These are phyloP conservation scores for Drosophila sulfurigaster DNA, from an alignment of 1,140 invertebrate species.

Conservation along the genomic window DNA sequence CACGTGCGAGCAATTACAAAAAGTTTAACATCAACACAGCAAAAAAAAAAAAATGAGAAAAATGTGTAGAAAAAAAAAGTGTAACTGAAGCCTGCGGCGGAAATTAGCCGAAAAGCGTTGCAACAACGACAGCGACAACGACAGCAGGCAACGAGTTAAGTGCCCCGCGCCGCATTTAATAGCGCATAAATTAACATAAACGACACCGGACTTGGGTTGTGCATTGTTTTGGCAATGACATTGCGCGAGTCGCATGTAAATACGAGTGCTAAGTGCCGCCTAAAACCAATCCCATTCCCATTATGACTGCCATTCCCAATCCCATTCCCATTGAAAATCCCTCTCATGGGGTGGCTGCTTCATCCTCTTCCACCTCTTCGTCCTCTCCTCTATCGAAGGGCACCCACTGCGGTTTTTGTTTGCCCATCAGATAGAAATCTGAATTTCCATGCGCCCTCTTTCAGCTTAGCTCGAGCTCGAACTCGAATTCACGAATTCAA, in stretches of 20 bases:
- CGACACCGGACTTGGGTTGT: conserved; percentile 44
- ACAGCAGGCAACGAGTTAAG: conserved; percentile 66
- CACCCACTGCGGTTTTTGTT: conserved; percentile 82
- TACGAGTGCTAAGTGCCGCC: conserved; percentile 56
- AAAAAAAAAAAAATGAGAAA: background rate
- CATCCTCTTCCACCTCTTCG: background rate
- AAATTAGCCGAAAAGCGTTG: conserved; percentile 49
- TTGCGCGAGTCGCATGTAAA: conserved; percentile 71
- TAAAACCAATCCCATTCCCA: conserved; percentile 11
- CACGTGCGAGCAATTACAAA: conserved; percentile 73
- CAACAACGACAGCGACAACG: conserved; percentile 10
- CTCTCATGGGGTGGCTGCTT: conserved; percentile 32
- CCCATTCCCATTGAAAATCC: conserved; percentile 7
- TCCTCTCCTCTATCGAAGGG: conserved; percentile 8
- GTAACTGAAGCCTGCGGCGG: conserved; percentile 36
- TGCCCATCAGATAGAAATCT: conserved; percentile 81
- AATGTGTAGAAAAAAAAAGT: conserved; percentile 4
- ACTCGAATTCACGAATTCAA: too few species aligned
- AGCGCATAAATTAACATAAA: conserved; percentile 81
- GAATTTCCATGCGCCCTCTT: conserved; percentile 39
- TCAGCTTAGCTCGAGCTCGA: conserved; percentile 49
- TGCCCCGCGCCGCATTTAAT: conserved; percentile 78
- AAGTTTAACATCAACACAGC: conserved; percentile 11
- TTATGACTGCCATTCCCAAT: conserved; percentile 21
- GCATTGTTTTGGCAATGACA: conserved; percentile 78